phyloP scores from a whole-genome alignment of 2,888 invertebrate genomes.

The Morinoia aosen region DNA sequence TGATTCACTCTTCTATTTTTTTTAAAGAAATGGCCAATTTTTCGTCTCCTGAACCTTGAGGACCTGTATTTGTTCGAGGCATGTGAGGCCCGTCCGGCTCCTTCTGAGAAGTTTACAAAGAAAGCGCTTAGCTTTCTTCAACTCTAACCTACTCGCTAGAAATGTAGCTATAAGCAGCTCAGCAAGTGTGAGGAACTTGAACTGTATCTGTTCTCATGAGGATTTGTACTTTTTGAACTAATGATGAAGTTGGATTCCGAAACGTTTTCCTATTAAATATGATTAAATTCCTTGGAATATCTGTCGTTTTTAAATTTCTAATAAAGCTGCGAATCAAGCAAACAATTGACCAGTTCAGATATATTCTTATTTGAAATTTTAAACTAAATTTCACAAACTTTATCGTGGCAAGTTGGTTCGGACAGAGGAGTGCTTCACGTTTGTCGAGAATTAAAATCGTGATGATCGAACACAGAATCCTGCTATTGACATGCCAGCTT shows the following conservation, averaged over 20 bases:
- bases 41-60: not conserved
- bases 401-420: not conserved
- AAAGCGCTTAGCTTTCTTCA: not conserved
- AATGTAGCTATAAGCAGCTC: not conserved
- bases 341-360: too few species aligned
- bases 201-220: not conserved
- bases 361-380: not conserved
- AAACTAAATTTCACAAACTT: not conserved
- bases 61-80: not conserved
- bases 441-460: too few species aligned
- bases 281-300: too few species aligned
- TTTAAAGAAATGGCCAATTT: not conserved
- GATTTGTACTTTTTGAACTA: too few species aligned
- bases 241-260: too few species aligned
- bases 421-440: not conserved
- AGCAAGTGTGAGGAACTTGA: not conserved
- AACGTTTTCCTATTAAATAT: too few species aligned
- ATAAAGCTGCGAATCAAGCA: too few species aligned
- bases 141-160: not conserved
- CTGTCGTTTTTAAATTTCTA: too few species aligned
- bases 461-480: too few species aligned
- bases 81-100: not conserved
- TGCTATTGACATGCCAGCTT: too few species aligned
- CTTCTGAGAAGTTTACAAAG: not conserved
- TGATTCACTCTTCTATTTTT: not conserved